These are phyloP conservation scores for Camarhynchus parvulus DNA, from an alignment of 2,113 vertebrate genomes.

Conservation along the genomic window DNA sequence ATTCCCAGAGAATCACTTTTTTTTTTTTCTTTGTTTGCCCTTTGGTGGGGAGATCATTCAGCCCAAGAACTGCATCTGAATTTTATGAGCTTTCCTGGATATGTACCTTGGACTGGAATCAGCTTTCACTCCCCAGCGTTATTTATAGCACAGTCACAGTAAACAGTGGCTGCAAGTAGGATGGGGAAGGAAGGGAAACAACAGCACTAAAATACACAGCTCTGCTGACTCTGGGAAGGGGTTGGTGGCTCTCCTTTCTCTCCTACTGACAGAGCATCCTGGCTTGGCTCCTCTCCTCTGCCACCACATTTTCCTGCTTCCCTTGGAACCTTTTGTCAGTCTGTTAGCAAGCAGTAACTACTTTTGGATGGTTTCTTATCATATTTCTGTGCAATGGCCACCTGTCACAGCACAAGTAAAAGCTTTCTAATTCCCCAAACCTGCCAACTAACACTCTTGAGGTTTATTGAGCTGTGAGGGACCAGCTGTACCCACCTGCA, in stretches of 20 bases:
- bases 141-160: slow-evolving; percentile 51
- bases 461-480: not conserved
- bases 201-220: not conserved
- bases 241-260: not conserved
- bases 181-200: slow-evolving; percentile 40
- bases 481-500: not conserved
- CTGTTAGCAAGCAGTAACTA: not conserved
- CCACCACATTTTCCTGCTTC: slow-evolving; percentile 4
- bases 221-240: not conserved
- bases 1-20: not conserved
- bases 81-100: slow-evolving; percentile 38
- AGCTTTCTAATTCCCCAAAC: slow-evolving; percentile 1
- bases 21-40: not conserved
- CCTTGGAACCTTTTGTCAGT: slow-evolving; percentile 3
- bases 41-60: slow-evolving; percentile 4
- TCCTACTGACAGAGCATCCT: not conserved
- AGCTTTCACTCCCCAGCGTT: not conserved
- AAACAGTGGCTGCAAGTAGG: slow-evolving; percentile 31
- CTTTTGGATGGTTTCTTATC: slow-evolving; percentile 33
- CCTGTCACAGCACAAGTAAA: slow-evolving; percentile 1
- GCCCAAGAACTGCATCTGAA: not conserved
- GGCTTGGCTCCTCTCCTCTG: not conserved
- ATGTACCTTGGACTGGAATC: slow-evolving; percentile 9
- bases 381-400: not conserved
- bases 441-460: not conserved